These are phyloP conservation scores for Sebastes iracundus DNA, from an alignment of 2,797 vertebrate species.

Conservation along the genomic window DNA sequence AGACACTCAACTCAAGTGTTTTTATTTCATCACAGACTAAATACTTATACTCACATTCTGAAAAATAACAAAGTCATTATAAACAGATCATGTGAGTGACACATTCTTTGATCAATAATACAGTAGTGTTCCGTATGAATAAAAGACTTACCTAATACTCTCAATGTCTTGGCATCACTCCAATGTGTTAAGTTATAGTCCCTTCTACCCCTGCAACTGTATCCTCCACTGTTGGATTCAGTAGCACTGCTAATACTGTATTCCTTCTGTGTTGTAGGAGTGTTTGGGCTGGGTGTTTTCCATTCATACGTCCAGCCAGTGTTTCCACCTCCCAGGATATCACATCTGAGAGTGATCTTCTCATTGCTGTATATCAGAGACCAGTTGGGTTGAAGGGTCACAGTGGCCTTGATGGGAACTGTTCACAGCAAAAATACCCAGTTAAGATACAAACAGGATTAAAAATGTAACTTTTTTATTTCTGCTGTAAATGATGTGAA, in stretches of 20 bases:
- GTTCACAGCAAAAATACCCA: background rate
- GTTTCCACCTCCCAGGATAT: background rate
- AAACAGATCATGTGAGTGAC: no score
- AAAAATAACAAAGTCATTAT: no score
- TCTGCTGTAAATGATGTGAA: no score
- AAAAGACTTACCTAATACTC: background rate
- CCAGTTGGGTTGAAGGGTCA: conserved; percentile 6
- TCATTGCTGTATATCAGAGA: conserved; percentile 21
- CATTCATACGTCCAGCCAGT: conserved; percentile 35
- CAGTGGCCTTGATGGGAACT: background rate
- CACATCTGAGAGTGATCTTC: conserved; percentile 22
- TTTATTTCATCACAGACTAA: no score
- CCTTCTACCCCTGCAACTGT: background rate
- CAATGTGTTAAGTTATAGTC: background rate
- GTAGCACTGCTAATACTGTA: no score
- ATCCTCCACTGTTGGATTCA: background rate
- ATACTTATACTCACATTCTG: no score
- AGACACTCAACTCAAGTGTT: no score
- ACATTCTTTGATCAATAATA: no score
- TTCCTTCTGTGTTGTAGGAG: no score
- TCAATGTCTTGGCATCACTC: background rate
- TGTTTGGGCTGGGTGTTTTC: background rate
- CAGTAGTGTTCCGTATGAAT: no score
- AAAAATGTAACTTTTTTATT: no score
- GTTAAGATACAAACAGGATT: no score